Percentiles rank a stretch among this genome's conserved stretches.
These are phyloP conservation scores for Heliothis peltigera DNA, from an alignment of 2,888 invertebrate genomes.

Conservation along the genomic window DNA sequence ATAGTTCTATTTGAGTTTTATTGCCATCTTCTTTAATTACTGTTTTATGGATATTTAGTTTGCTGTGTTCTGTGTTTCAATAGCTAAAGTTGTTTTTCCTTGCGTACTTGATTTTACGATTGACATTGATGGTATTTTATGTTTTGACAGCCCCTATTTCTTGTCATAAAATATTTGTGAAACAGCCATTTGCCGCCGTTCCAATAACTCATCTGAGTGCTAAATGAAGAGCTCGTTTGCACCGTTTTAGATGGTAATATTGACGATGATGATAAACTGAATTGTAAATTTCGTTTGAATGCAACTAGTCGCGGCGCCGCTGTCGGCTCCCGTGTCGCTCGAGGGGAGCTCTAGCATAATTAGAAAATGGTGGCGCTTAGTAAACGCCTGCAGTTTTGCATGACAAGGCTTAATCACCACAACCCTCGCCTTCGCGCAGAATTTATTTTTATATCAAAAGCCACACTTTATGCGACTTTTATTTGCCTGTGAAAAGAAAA, in stretches of 20 bases:
- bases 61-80: slow-evolving; percentile 57
- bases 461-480: slow-evolving; percentile 43
- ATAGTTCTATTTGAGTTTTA: slow-evolving; percentile 66
- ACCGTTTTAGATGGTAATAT: slow-evolving; percentile 76
- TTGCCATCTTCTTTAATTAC: slow-evolving; percentile 67
- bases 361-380: slow-evolving; percentile 68
- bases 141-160: slow-evolving; percentile 37
- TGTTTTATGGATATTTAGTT: slow-evolving; percentile 72
- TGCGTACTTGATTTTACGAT: slow-evolving; percentile 30
- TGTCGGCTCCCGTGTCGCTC: slow-evolving; percentile 51
- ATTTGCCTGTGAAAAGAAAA: slow-evolving; percentile 52
- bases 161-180: slow-evolving; percentile 43
- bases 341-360: slow-evolving; percentile 62
- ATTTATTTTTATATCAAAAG: slow-evolving; percentile 50
- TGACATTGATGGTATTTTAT: slow-evolving; percentile 30
- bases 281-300: slow-evolving; percentile 73
- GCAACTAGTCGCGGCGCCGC: slow-evolving; percentile 66
- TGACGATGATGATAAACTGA: slow-evolving; percentile 70
- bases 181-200: slow-evolving; percentile 32
- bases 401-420: slow-evolving; percentile 76
- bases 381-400: slow-evolving; percentile 75
- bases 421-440: slow-evolving; percentile 59
- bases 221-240: slow-evolving; percentile 66
- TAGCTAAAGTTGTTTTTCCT: slow-evolving; percentile 58
- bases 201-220: slow-evolving; percentile 52